Evolutionary conservation across 2,888 invertebrate species (phyloP), one percentile per base, ranked within the genome.

Genomic region (Chymomyza amoena): DNA sequence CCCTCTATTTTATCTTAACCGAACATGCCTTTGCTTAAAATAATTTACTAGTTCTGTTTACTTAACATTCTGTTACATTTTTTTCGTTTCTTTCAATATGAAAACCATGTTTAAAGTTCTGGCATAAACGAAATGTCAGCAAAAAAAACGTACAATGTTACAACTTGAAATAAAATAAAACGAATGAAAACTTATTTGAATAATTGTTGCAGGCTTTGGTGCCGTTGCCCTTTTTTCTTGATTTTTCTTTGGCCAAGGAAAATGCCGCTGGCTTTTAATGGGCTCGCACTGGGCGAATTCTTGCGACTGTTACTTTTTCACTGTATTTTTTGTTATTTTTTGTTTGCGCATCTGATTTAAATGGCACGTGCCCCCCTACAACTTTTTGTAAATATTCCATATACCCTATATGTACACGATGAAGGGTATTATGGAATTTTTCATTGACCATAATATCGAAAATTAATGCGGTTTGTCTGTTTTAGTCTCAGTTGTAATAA

Each of bases 261-360:
- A n/a, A 51, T 50, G 18, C 52, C 60, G 10, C 39, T 51, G 32
- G 18, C 69, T 61, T 72, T 77, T 81, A 78, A 81, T 80, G 67
- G 76, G 70, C 67, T 36, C 62, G 66, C 73, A 75, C 75, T 76
- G 70, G 84, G 70, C 75, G 73, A 80, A 81, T 79, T 76, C 72
- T 72, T 76, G 72, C 72, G 62, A 52, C 32, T 54, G n/a, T 32
- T 63, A 54, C 65, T 66, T 68, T 70, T 54, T 61, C 52, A 57
- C 68, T 28, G 50, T 61, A 3, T 64, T 45, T 52, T 68, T 61
- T 56, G 36, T 65, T 61, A 20, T 64, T 45, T 69, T 13, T 63
- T 59, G 32, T 54, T 65, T 64, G 51, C 61, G 13, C 28, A 57
- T 16, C 68, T 68, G 25, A 52, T 68, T 51, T 45, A 45, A 45